Evolutionary conservation across 2,797 vertebrate species (phyloP).

Genomic region (Hydrolagus colliei): DNA sequence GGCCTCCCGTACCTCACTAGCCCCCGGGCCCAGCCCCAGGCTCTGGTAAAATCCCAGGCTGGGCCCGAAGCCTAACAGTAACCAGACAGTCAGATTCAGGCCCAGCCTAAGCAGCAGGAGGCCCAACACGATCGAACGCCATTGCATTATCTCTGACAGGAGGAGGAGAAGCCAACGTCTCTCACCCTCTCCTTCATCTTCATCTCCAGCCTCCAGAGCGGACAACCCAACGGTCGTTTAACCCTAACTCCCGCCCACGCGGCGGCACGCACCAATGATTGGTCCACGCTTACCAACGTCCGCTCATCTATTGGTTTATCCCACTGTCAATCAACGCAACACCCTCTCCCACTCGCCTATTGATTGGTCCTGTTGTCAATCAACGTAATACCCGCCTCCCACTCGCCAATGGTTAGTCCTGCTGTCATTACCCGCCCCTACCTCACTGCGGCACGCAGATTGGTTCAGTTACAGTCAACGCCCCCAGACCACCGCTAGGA

Average conservation of each 20-base stretch:
- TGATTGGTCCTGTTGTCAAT: neutral
- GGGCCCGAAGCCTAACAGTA: constrained; percentile 70
- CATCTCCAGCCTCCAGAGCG: neutral
- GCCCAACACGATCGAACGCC: constrained; percentile 84
- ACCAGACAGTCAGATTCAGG: constrained; percentile 71
- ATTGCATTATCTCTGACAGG: constrained; percentile 77
- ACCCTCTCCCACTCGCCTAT: neutral
- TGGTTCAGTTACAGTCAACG: too few relatives aligned
- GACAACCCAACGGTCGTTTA: neutral
- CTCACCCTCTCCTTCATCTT: too few relatives aligned
- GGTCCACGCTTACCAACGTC: neutral
- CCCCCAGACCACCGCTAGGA: too few relatives aligned
- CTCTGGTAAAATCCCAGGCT: constrained; percentile 71
- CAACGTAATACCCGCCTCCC: too few relatives aligned
- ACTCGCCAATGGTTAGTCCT: too few relatives aligned
- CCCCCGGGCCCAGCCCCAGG: constrained; percentile 46
- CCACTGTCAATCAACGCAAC: neutral
- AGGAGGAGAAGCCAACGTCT: neutral
- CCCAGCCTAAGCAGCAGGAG: constrained; percentile 77
- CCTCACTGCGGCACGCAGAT: too few relatives aligned
- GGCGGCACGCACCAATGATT: constrained; percentile 40
- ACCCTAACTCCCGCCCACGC: constrained; percentile 26
- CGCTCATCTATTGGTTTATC: neutral
- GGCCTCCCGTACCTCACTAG: constrained; percentile 20
- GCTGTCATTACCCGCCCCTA: too few relatives aligned